Conservation (phyloP, 2,113 vertebrate genomes). For the Pitta sordida region DNA sequence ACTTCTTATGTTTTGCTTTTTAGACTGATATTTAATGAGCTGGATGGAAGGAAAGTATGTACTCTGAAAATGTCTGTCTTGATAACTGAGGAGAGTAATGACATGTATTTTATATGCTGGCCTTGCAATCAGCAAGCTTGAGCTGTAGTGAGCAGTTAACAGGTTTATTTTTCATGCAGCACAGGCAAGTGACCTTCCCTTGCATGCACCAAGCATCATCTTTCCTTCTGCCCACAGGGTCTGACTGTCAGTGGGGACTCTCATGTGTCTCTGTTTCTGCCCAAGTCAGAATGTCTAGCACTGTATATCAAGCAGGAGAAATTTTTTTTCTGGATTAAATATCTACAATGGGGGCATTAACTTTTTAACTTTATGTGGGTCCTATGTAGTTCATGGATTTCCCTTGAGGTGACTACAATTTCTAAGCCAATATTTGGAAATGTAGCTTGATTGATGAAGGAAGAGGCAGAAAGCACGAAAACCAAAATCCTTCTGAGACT, state of each 20-base stretch:
- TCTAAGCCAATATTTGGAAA: background rate
- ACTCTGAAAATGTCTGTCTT: background rate
- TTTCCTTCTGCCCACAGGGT: background rate
- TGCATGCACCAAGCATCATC: accelerated
- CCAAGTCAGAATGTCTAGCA: background rate
- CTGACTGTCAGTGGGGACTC: background rate
- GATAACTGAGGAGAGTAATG: background rate
- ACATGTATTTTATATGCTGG: background rate
- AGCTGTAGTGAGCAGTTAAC: background rate
- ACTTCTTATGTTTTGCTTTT: background rate
- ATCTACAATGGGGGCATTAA: background rate
- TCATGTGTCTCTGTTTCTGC: background rate
- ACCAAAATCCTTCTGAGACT: background rate
- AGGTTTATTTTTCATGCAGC: background rate
- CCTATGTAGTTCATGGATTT: background rate
- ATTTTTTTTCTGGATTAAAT: background rate
- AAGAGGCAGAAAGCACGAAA: background rate
- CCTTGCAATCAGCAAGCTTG: background rate
- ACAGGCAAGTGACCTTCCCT: background rate
- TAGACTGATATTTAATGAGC: background rate
- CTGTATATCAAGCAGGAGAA: background rate
- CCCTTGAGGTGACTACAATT: background rate
- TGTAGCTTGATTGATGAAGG: background rate
- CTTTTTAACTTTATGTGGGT: background rate
- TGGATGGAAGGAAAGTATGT: background rate